phyloP scores from a whole-genome alignment of 2,888 invertebrate genomes.

The Cephalotes varians region DNA sequence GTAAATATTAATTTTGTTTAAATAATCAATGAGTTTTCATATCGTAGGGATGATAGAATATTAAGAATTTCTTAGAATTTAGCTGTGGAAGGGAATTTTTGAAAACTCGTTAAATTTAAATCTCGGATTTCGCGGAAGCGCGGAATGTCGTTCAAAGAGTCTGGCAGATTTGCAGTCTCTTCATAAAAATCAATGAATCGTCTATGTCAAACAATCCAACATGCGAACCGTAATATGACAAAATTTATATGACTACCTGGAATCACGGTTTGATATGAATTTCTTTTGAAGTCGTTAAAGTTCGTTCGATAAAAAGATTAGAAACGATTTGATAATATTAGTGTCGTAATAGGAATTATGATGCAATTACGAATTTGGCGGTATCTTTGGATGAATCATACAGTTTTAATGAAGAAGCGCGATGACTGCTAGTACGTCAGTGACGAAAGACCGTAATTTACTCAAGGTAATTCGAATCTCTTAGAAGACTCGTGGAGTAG shows the following conservation, averaged over 20 bases:
- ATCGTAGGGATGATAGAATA: neutral
- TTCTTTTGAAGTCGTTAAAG: neutral
- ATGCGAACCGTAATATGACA: slow-evolving; percentile 17
- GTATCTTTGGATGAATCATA: neutral
- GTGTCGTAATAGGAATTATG: neutral
- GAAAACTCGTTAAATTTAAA: slow-evolving; percentile 29
- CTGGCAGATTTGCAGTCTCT: slow-evolving; percentile 33
- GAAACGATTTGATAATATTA: neutral
- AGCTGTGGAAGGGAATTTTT: slow-evolving; percentile 7
- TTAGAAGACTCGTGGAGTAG: slow-evolving; percentile 8
- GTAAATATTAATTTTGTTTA: slow-evolving; percentile 39
- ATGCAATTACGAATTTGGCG: neutral
- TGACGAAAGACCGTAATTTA: slow-evolving; percentile 32
- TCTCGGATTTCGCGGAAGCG: neutral
- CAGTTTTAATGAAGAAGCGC: slow-evolving; percentile 29
- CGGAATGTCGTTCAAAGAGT: slow-evolving; percentile 9
- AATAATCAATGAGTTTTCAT: slow-evolving; percentile 24
- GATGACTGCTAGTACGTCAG: neutral
- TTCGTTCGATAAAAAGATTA: neutral
- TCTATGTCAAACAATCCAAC: slow-evolving; percentile 26
- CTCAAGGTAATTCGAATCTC: slow-evolving; percentile 41
- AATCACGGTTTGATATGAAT: neutral
- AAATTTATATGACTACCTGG: neutral
- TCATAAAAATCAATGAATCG: slow-evolving; percentile 75
- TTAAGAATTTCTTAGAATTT: slow-evolving; percentile 13